A percentile compares a stretch with the other conserved stretches of the same genome.
These are phyloP conservation scores for Rhodeus uyekii DNA, from an alignment of 2,797 vertebrate species.

Conservation along the genomic window DNA sequence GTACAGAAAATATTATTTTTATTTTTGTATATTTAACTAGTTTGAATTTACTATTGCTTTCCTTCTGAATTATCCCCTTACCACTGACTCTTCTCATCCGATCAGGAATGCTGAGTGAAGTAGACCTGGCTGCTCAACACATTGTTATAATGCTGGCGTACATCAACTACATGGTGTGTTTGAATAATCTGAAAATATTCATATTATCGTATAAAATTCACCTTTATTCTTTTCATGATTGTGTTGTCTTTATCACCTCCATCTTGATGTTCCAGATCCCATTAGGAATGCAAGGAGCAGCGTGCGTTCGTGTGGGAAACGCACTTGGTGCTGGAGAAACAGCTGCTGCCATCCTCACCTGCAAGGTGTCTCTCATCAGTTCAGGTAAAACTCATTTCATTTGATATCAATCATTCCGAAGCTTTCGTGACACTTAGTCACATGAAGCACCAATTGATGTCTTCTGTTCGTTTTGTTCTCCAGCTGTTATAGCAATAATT, in stretches of 20 bases:
- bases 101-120: slow-evolving; percentile 82
- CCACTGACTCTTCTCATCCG: background rate
- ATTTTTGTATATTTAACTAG: background rate
- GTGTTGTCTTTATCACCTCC: background rate
- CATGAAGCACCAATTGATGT: background rate
- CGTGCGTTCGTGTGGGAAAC: slow-evolving; percentile 86
- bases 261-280: slow-evolving; percentile 78
- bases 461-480: slow-evolving; percentile 13
- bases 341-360: slow-evolving; percentile 80
- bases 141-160: slow-evolving; percentile 78
- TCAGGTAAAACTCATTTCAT: slow-evolving; percentile 72
- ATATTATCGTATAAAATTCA: background rate
- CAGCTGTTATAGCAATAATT: slow-evolving; percentile 69
- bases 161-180: slow-evolving; percentile 83
- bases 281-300: slow-evolving; percentile 83
- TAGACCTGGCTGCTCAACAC: slow-evolving; percentile 86
- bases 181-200: background rate
- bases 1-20: background rate
- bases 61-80: background rate
- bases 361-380: slow-evolving; percentile 77
- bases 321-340: slow-evolving; percentile 87
- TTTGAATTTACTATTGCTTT: background rate
- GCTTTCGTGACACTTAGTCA: background rate
- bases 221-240: background rate
- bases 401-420: background rate